These are phyloP conservation scores for Trogon melanurus DNA, from an alignment of 2,113 vertebrate species.

Conservation along the genomic window DNA sequence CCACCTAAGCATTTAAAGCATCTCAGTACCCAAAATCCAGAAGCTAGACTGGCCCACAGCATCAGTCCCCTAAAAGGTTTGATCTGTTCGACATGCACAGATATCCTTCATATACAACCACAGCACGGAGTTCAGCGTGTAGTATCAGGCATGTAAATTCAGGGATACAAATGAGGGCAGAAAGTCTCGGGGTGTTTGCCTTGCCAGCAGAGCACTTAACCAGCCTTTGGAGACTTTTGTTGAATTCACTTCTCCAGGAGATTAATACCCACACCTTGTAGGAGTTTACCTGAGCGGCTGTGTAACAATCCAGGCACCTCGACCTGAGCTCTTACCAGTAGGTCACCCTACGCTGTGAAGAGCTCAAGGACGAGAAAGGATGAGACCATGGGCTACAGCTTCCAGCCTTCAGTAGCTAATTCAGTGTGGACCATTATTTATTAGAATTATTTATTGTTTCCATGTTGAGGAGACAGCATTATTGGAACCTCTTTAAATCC, in stretches of 20 bases:
- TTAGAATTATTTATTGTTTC: background rate
- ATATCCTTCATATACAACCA: background rate
- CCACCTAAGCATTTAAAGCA: background rate
- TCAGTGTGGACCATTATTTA: background rate
- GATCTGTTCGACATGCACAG: background rate
- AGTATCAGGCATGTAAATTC: background rate
- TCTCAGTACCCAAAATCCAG: background rate
- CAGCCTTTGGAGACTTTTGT: background rate
- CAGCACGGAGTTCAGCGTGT: background rate
- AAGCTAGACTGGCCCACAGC: background rate
- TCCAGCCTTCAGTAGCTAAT: background rate
- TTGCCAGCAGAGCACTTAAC: background rate
- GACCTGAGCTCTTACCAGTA: background rate
- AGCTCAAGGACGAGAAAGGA: background rate
- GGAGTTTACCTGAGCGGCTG: background rate
- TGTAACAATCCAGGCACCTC: background rate
- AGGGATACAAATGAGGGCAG: background rate
- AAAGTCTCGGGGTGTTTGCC: background rate
- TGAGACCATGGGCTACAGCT: background rate
- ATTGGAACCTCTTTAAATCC: background rate
- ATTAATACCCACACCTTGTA: background rate
- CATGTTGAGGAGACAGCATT: background rate
- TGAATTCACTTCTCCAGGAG: background rate
- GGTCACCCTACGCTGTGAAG: background rate
- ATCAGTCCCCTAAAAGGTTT: background rate